These are phyloP conservation scores for Calameuta pallipes DNA, from an alignment of 2,888 invertebrate genomes.

Conservation along the genomic window DNA sequence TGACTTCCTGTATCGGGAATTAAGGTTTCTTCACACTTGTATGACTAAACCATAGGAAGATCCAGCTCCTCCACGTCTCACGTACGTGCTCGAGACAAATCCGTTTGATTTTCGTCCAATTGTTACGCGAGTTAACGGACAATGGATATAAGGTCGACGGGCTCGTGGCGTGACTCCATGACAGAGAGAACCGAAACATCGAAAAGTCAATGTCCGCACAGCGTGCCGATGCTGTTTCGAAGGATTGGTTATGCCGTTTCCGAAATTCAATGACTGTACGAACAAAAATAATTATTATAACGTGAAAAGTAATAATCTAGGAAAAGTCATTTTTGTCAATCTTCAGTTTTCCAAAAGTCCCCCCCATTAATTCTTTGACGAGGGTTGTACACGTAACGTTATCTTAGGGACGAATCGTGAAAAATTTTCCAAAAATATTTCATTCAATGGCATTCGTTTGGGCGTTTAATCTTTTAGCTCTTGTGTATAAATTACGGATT, in stretches of 20 bases:
- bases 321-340: neutral
- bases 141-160: constrained; percentile 1
- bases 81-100: constrained; percentile 1
- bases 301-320: neutral
- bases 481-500: too few species aligned
- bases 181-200: neutral
- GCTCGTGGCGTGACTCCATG: neutral
- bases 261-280: too few species aligned
- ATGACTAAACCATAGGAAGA: neutral
- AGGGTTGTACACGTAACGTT: too few species aligned
- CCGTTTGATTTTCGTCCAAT: constrained; percentile 2
- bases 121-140: constrained; percentile 6
- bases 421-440: too few species aligned
- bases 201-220: constrained; percentile 5
- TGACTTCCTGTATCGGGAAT: neutral
- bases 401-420: too few species aligned
- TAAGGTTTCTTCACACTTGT: neutral
- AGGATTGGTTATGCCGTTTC: neutral
- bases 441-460: too few species aligned
- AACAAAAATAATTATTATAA: too few species aligned
- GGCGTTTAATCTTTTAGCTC: too few species aligned
- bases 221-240: neutral
- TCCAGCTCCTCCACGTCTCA: neutral
- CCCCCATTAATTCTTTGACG: too few species aligned
- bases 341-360: too few species aligned